Base-by-base conservation (phyloP, 2,113 vertebrate species). In the Camelus dromedarius region DNA sequence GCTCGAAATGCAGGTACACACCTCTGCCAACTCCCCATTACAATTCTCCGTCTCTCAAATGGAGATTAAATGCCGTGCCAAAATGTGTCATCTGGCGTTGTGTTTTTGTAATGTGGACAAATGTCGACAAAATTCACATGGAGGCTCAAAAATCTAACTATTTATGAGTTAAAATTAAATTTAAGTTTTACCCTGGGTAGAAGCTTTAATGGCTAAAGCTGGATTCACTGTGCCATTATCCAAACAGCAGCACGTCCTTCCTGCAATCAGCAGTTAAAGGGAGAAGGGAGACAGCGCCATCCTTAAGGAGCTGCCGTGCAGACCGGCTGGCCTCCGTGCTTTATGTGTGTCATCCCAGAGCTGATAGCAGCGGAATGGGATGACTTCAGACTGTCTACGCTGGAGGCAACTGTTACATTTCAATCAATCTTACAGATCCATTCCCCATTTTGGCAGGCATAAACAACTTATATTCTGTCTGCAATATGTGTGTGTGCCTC, bases 81-180 rank as follows among this genome's bases (percentile, higher is more conserved):
- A 94, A 97, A 91, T 60, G 52, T 54, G 56, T 97, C 97, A 97
- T 92, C 96, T 97, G 95, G 54, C 81, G 80, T 84, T 91, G 75
- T 73, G 3, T 96, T 97, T 97, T 93, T 79, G 82, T 96, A 93
- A 97, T 92, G 92, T 97, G 93, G 97, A 95, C 92, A 93, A 98
- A 94, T 97, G 89, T 96, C 18, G 22, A 93, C 67, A 90, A 95
- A 97, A 97, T 96, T 85, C 54, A 80, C 64, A 62, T 67, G 15
- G 91, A 92, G 84, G 2, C 76, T 85, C 91, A 84, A 96, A 97
- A 91, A 60, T 79, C 46, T 79, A 67, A 89, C 60, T 89, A 93
- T 97, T 96, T 95, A 96, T 96, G 95, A 97, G 94, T 92, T 95
- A 93, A 91, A 97, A 79, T 89, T 67, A 92, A 96, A 86, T 85